These are phyloP conservation scores for Aulostomus chinensis DNA, from an alignment of 2,797 vertebrate genomes.

Conservation along the genomic window DNA sequence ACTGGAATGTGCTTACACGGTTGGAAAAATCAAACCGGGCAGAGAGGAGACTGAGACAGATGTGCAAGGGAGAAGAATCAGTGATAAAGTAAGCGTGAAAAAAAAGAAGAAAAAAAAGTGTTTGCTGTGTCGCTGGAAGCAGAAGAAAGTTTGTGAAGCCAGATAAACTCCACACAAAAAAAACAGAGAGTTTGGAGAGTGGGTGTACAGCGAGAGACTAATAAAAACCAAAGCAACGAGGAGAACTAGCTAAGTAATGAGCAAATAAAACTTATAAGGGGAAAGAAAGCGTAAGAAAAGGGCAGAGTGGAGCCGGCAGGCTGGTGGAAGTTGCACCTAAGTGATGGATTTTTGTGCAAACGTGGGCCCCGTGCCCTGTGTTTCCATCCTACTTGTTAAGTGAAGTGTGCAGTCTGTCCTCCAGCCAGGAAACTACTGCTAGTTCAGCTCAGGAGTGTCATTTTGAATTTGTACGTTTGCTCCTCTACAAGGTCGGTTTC, in stretches of 20 bases:
- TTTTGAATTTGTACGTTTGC: conserved; percentile 6
- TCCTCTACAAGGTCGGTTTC: background rate
- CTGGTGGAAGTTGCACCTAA: conserved; percentile 62
- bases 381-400: conserved; percentile 75
- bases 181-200: too few species aligned
- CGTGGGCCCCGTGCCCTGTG: conserved; percentile 59
- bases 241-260: background rate
- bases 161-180: background rate
- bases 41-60: conserved; percentile 50
- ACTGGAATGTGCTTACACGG: conserved; percentile 79
- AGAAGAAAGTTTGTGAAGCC: background rate
- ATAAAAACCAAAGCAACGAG: too few species aligned
- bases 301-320: conserved; percentile 29
- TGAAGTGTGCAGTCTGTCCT: conserved; percentile 60
- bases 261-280: conserved; percentile 1
- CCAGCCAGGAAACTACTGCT: conserved; percentile 11
- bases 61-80: conserved; percentile 33
- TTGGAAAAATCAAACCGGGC: conserved; percentile 66
- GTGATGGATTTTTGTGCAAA: conserved; percentile 57
- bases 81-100: conserved; percentile 5
- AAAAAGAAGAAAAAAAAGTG: conserved; percentile 7
- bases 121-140: conserved; percentile 4
- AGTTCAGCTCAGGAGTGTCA: background rate
- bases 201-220: too few species aligned
- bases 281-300: conserved; percentile 25